Base-by-base conservation (phyloP, 2,888 invertebrate genomes). In the Watsonalla binaria region DNA sequence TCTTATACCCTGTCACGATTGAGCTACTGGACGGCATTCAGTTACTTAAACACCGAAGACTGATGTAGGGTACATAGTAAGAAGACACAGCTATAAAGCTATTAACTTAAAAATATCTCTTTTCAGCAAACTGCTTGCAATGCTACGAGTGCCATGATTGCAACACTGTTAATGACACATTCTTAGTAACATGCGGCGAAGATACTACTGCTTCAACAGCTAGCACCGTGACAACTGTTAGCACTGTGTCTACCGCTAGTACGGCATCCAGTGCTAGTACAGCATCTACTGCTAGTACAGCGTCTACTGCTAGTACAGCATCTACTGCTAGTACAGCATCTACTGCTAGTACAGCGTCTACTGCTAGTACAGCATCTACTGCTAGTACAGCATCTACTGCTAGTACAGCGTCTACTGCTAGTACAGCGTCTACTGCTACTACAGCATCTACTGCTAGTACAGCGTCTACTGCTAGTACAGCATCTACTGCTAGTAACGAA, bases 141-240 rank as follows among this genome's bases (percentile, higher is more conserved):
- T 80, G 80, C 53, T 78, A 76, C 56, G 56, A 56, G 0, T 80
- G 80, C 53, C 46, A 45, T 0, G 59, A 78, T 52, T 80, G 80
- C 54, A 37, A 58, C 0, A 42, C 35, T 35, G 59, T 67, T 8
- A 64, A 39, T 0, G 61, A 55, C 8, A 57, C 58, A 2, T 35
- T 68, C 11, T 46, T 74, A 9, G 46, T 55, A 42, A 63, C 68
- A 33, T 80, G 80, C 53, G 63, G 54, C 14, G 57, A 46, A 24
- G 47, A 47, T 37, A 50, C 45, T 9, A 53, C 54, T 15, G 53
- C 53, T 11, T 55, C 57, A 15, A 52, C 56, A 5, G 46, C 11
- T 2, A 51, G 52, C 9, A 7, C 53, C 35, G 52, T 46, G 7
- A 11, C 51, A 13, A 56, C 59, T 6, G 46, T 57, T 37, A 57